Conservation (phyloP, 1,140 invertebrate genomes). For the roundworm (Caenorhabditis elegans) region WBcel235 BX284606.5:6820501-6821000, state of each 20-base stretch:
- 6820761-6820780: conserved; percentile 54
- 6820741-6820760: conserved; percentile 44
- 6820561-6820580: conserved; percentile 48
- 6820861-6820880: conserved; percentile 62
- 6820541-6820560: conserved; percentile 60
- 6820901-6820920: conserved; percentile 37
- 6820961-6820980: not conserved
- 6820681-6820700: too few species aligned
- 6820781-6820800: conserved; percentile 56
- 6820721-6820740: too few species aligned
- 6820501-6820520: conserved; percentile 60
- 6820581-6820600: too few species aligned
- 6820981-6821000: too few species aligned
- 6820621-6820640: too few species aligned
- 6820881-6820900: conserved; percentile 60
- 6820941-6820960: conserved; percentile 8
- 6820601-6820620: too few species aligned
- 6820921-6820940: conserved; percentile 55
- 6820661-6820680: too few species aligned
- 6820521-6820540: conserved; percentile 26
- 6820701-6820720: too few species aligned
- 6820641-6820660: too few species aligned
- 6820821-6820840: conserved; percentile 54
- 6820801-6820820: conserved; percentile 50
- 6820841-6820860: conserved; percentile 64